Evolutionary conservation across 1,140 invertebrate genomes (phyloP), one percentile per base, ranked within the genome.

Genomic region (Neotoxoptera formosana): DNA sequence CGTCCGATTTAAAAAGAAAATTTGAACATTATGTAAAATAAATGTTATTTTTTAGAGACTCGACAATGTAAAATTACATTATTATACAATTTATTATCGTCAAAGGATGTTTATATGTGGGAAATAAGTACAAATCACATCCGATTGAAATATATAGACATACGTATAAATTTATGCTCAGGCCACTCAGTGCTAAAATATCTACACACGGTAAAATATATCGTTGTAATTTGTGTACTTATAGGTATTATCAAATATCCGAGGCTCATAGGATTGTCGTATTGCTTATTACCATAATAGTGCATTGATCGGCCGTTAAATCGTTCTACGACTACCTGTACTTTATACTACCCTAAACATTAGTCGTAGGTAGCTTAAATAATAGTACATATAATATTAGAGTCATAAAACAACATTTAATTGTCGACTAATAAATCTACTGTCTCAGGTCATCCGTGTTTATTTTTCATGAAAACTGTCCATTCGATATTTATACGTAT

Each of bases 1-100:
- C 56, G 9, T 76, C 47, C 41, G 90, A n/a, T 91, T 91, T 47
- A 60, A n/a, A 25, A 91, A 47, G 6, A 20, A 45, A 91, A 91
- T 76, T 41, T 34, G 76, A 67, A 76, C 56, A 76, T 76, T 91
- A 91, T 76, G 90, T 76, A 76, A 76, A 76, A 76, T 91, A 91
- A 91, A 91, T 91, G 45, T 91, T 47, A 91, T 76, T 91, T 89
- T 91, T 20, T 36, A n/a, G 56, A 34, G 23, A 21, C 41, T 76
- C 20, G 1, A 17, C 30, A 76, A 45, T 81, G 47, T 21, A n/a
- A 45, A 91, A 91, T 45, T 17, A 47, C 36, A 76, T 91, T 41
- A n/a, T 67, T 67, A 25, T 67, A 91, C n/a, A 47, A 67, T 76
- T 51, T 47, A 36, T 21, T 47, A 47, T 34, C 34, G 86, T 47